Base-by-base conservation (phyloP, 2,113 vertebrate genomes). In the Mastomys coucha region DNA sequence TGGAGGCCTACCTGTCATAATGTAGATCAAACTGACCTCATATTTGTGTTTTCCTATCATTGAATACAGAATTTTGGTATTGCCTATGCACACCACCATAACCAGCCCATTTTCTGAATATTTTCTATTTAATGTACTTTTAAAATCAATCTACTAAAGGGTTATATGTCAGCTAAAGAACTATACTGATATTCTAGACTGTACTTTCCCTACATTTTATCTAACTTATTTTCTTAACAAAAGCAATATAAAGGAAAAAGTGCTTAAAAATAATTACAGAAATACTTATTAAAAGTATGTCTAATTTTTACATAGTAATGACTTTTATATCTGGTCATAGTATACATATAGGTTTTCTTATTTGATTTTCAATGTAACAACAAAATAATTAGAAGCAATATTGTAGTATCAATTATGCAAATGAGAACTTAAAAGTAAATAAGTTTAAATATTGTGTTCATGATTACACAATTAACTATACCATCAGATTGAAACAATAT, bases 301-400 rank as follows among this genome's bases (percentile, higher is more conserved):
- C 5, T 53, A 39, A 42, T 77, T 87, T 75, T 88, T 75, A 91
- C 14, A 63, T 8, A 20, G 33, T 72, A 84, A 53, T 58, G 39
- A 28, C 51, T 72, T 91, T 33, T 82, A 22, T 4, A 56, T 56
- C 26, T 88, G 13, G 22, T 56, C 69, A 82, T 53, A 81, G 73
- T 72, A 56, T 91, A 87, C 33, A 69, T 10, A 60, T 33, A 58
- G 84, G 39, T 73, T 33, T n/a, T 76, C 28, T 70, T n/a, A 76
- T 39, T 93, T 94, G 17, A 84, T 82, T 91, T 94, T 84, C 49
- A 76, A 67, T 7, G 72, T n/a, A 56, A 88, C n/a, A 73, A 6
- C 5, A 42, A 75, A 49, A 36, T 69, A 56, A 56, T 94, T 91
- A 76, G 20, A 14, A 14, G 14, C 69, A 31, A 26, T 69, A 53